phyloP scores from a whole-genome alignment of 30 jellyfish, hydroid and myxozoan genomes.

The Mastigias papua region DNA sequence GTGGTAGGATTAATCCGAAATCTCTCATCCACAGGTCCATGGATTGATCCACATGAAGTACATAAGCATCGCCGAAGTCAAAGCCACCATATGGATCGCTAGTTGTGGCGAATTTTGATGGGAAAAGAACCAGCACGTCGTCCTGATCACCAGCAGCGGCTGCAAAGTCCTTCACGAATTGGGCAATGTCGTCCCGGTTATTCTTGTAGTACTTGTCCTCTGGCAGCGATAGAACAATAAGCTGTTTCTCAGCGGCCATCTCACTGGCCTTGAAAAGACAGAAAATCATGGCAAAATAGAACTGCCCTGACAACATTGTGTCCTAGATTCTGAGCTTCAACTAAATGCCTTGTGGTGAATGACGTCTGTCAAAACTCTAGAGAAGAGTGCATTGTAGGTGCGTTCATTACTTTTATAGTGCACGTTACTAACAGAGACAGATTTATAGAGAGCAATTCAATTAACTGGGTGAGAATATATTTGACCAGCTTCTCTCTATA shows the following conservation, averaged over 20 bases:
- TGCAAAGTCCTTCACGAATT: conserved; percentile 62
- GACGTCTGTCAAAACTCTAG: neutral
- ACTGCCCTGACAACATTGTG: neutral
- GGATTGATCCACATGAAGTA: conserved; percentile 40
- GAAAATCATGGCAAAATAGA: neutral
- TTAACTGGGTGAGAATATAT: neutral
- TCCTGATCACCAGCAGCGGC: conserved; percentile 58
- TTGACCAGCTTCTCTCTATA: neutral
- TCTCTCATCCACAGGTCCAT: conserved; percentile 74
- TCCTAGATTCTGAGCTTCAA: neutral
- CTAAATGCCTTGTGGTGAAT: too few species aligned
- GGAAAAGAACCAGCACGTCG: conserved; percentile 61
- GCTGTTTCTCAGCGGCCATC: conserved; percentile 72
- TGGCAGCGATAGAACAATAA: conserved; percentile 59
- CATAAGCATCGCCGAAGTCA: conserved; percentile 59
- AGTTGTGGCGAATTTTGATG: conserved; percentile 24
- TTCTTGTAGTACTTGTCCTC: conserved; percentile 63
- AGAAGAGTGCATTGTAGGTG: neutral
- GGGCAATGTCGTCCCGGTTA: conserved; percentile 52
- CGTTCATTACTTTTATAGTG: neutral
- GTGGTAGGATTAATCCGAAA: conserved; percentile 56
- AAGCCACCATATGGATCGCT: conserved; percentile 36
- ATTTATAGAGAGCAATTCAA: neutral
- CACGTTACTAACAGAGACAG: neutral
- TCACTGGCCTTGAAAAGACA: conserved; percentile 16